phyloP scores from a whole-genome alignment of 2,113 vertebrate species.

The Emydura subglobosa region DNA sequence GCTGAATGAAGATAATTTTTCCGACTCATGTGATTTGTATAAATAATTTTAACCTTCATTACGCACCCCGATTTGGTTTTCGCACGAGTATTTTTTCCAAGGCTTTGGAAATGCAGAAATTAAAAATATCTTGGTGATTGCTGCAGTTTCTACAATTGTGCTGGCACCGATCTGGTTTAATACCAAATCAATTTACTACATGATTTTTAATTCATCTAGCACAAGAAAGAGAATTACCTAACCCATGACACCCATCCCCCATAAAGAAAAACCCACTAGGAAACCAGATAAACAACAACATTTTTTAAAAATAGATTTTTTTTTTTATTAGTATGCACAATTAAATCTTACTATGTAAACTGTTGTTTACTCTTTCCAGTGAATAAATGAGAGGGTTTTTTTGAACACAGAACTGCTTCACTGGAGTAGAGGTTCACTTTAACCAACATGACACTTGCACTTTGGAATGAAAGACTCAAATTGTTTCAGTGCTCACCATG shows the following conservation, averaged over 20 bases:
- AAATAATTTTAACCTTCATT: conserved; percentile 60
- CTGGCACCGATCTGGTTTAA: background rate
- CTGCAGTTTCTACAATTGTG: too few relatives aligned
- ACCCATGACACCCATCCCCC: conserved; percentile 16
- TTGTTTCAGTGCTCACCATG: background rate
- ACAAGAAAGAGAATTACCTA: conserved; percentile 56
- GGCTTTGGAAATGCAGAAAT: conserved; percentile 64
- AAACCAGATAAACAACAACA: conserved; percentile 59
- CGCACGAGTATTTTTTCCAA: conserved; percentile 60
- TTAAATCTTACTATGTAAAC: background rate
- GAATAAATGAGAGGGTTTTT: background rate
- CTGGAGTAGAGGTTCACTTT: conserved; percentile 14
- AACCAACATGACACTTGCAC: background rate
- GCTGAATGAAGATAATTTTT: conserved; percentile 57
- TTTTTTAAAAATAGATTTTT: conserved; percentile 40
- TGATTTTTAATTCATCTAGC: conserved; percentile 63
- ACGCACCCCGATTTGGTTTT: conserved; percentile 58
- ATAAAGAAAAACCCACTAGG: conserved; percentile 51
- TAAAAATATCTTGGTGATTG: conserved; percentile 29
- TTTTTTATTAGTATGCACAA: conserved; percentile 28
- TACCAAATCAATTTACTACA: conserved; percentile 17
- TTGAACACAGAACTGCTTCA: conserved; percentile 1
- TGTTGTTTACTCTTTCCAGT: conserved; percentile 31
- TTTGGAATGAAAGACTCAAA: conserved; percentile 47
- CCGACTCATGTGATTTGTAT: conserved; percentile 42